Evolutionary conservation across 2,113 vertebrate species (phyloP).

Genomic region (Ploceus nigricollis): DNA sequence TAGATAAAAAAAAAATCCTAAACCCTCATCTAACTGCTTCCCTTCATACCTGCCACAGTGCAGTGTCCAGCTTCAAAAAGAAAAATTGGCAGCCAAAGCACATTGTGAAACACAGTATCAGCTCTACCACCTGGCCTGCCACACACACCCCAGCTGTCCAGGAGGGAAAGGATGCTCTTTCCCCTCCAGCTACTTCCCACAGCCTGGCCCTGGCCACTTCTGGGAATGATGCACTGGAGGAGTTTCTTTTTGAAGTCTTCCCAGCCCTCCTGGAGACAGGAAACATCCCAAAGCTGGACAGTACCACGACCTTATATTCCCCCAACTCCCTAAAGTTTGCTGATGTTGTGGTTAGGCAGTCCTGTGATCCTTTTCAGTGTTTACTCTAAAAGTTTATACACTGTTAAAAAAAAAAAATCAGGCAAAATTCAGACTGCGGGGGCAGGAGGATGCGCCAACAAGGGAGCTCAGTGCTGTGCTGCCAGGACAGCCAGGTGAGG

Average conservation of each 20-base stretch:
- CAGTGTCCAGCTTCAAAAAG: not conserved
- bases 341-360: not conserved
- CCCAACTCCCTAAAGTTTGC: not conserved
- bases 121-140: not conserved
- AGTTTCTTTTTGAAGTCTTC: not conserved
- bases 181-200: not conserved
- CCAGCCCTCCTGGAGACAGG: not conserved
- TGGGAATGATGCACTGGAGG: not conserved
- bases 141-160: rapidly evolving
- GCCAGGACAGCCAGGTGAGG: rapidly evolving
- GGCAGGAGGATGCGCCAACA: not conserved
- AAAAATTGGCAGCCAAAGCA: not conserved
- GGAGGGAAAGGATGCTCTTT: not conserved
- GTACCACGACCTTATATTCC: not conserved
- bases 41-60: not conserved
- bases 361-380: not conserved
- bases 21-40: not conserved
- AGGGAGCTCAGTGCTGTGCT: rapidly evolving
- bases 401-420: not conserved
- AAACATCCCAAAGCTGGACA: not conserved
- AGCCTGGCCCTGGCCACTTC: not conserved
- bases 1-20: not conserved
- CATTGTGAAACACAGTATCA: not conserved
- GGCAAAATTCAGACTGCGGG: not conserved
- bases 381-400: not conserved